Conservation (phyloP, 2,113 vertebrate species). For the Calyptommatus sinebrachiatus region DNA sequence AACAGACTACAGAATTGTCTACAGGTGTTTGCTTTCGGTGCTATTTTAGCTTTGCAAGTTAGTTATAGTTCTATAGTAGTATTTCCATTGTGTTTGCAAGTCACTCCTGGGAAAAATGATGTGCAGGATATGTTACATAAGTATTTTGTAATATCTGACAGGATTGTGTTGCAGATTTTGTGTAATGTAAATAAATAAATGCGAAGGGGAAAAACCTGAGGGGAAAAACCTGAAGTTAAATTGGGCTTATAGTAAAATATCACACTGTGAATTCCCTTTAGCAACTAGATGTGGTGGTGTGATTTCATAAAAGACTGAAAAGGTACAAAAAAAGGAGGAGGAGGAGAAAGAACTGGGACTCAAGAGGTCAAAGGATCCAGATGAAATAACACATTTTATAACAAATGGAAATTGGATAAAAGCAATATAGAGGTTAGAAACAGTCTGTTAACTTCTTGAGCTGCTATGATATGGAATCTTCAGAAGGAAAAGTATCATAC, state of each 20-base stretch:
- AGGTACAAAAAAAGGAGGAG: too few relatives aligned
- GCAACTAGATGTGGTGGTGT: neutral
- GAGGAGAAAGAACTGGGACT: neutral
- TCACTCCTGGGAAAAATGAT: neutral
- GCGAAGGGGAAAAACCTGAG: neutral
- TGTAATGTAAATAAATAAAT: neutral
- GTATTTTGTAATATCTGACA: neutral
- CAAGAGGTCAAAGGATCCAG: neutral
- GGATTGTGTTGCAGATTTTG: neutral
- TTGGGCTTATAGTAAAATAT: neutral
- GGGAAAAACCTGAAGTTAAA: neutral
- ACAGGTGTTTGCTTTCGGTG: too few relatives aligned
- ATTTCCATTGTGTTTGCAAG: neutral
- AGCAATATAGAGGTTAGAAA: neutral
- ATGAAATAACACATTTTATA: neutral
- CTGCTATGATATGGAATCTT: neutral
- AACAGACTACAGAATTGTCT: too few relatives aligned
- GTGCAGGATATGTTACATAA: neutral
- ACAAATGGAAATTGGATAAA: neutral
- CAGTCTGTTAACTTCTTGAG: neutral
- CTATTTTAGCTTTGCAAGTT: too few relatives aligned
- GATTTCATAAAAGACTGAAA: neutral
- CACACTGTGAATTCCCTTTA: neutral
- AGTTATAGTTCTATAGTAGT: too few relatives aligned
- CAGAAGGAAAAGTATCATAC: neutral